Conservation (phyloP, 2,113 vertebrate genomes). For the Tachysurus fulvidraco region DNA sequence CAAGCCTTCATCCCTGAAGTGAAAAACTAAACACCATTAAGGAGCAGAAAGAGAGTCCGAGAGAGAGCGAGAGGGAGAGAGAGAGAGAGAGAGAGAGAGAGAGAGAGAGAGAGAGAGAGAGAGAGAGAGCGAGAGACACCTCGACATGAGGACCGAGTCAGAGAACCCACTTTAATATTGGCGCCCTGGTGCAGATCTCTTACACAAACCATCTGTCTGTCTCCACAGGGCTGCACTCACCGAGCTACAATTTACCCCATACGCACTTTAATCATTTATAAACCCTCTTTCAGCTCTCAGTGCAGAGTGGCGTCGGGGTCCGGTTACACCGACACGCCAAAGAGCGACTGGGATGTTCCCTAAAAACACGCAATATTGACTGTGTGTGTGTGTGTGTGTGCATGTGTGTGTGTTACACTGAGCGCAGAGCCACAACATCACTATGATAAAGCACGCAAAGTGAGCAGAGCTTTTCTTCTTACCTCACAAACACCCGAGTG, state of each 20-base stretch:
- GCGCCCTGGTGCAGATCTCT: conserved; percentile 51
- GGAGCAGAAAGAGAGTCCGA: neutral
- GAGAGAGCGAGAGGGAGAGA: too few relatives aligned
- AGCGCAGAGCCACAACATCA: neutral
- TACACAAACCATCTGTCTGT: conserved; percentile 71
- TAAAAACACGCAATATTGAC: neutral
- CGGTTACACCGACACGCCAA: conserved; percentile 36
- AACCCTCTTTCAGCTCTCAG: conserved; percentile 57
- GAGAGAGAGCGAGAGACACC: conserved; percentile 7
- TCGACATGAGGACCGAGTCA: conserved; percentile 14
- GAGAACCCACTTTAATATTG: conserved; percentile 66
- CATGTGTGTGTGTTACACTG: neutral
- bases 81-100: neutral
- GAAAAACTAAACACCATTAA: conserved; percentile 9
- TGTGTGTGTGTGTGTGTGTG: neutral
- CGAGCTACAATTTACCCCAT: conserved; percentile 67
- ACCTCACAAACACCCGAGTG: conserved; percentile 41
- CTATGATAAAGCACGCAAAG: neutral
- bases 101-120: neutral
- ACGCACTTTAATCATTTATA: conserved; percentile 77
- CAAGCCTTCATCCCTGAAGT: neutral
- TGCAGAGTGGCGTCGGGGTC: conserved; percentile 57
- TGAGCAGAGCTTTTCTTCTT: conserved; percentile 2
- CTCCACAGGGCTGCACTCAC: conserved; percentile 58
- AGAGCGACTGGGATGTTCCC: conserved; percentile 6